Evolutionary conservation across 1,140 invertebrate genomes (phyloP), one percentile per base, ranked within the genome.

Genomic region (Plectrocnemia conspersa): DNA sequence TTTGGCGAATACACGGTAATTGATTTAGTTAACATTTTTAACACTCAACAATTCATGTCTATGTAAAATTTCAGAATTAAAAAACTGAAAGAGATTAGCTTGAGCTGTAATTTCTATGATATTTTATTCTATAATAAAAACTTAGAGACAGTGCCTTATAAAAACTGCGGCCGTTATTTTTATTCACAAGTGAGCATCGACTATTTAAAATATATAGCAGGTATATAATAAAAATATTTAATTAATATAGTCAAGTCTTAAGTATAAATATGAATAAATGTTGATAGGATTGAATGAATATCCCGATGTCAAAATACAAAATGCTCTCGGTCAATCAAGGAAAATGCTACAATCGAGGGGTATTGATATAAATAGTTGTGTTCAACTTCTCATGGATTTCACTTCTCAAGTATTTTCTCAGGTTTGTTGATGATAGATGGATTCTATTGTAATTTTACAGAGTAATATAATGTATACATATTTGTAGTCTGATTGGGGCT

Each of bases 381-480:
- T 93, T n/a, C 86, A 89, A 64, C 85, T 93, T 61, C 68, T 93
- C 0, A 75, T 92, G 55, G 89, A 93, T 64, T 78, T 91, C 2
- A 91, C 89, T 54, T 78, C 82, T 0, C 84, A 89, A 27, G 88
- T 88, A 83, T 71, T 87, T 46, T 76, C 80, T 11, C 73, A 79
- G 65, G 78, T 73, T 65, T 46, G 18, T 53, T 10, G 25, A 48
- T 25, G 10, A 25, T 21, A 9, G 9, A 16, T 40, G 9, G 27
- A 7, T 7, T 7, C 7, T n/a, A 32, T n/a, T 32, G 7, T 9
- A n/a, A 32, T 9, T n/a, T 9, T 7, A 9, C 36, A 5, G 5
- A 40, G 36, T 40, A 13, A 15, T 7, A 9, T 13, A 13, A 40
- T 40, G 36, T 40, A 7, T 15, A 6, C 6, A 9, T 32, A n/a